Base-by-base conservation (phyloP, 2,113 vertebrate species). In the Mustelus asterias region DNA sequence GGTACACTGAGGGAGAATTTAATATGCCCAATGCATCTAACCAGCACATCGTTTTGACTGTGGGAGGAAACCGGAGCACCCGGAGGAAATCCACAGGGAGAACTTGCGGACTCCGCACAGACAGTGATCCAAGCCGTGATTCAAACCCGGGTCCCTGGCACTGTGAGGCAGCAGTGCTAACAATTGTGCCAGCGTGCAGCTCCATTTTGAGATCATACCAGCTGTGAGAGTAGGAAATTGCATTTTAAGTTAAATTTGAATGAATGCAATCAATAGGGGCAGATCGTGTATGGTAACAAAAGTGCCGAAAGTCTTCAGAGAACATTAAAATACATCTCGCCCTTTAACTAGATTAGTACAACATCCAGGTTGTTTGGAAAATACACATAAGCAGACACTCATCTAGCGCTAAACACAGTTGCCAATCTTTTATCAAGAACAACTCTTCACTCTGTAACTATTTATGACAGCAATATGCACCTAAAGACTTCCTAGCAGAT, bases 401-500 rank as follows among this genome's bases (percentile, higher is more conserved):
- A 58, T 24, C 48, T 89, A 29, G 11, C 13, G 9, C 29, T 58
- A 54, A 58, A 60, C 26, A 33, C 86, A 14, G 48, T 89, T 60
- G 29, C 1, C 44, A 89, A 89, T 26, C 29, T 29, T 89, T 54
- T 13, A 90, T 20, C 41, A 14, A 83, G 16, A 83, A 37, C 5
- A 80, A 22, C 80, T 18, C 18, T 41, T 37, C 16, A 83, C 18
- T 0, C 37, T 18, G 1, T 8, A 22, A 83, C 16, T 83, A 37
- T 83, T 83, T 41, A 83, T 83, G 16, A 83, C 80, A 83, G 80
- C 80, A 83, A 83, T 83, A 44, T 80, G n/a, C 41, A 83, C 78
- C 14, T 80, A 80, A 80, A 16, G 37, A 83, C 80, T 83, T 83
- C 37, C 37, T 41, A 41, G 37, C 80, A 83, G 80, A 83, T 83